Evolutionary conservation across 1,140 invertebrate genomes (phyloP).

Genomic region (Heliothis virescens): DNA sequence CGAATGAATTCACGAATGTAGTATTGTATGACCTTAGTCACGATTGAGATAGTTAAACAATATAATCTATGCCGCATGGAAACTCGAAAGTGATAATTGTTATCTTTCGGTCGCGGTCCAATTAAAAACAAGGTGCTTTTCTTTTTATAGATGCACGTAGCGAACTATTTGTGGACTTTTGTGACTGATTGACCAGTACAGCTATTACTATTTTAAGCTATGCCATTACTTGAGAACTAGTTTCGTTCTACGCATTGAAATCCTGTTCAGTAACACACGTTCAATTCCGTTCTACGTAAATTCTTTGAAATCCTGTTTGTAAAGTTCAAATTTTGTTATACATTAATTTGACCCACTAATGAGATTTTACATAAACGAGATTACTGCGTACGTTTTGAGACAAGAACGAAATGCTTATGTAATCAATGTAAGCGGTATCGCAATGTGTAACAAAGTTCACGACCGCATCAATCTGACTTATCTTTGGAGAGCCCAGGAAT

Average conservation of each 20-base stretch:
- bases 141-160: background rate
- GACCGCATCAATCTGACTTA: background rate
- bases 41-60: conserved; percentile 5
- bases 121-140: conserved; percentile 7
- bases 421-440: background rate
- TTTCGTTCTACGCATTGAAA: background rate
- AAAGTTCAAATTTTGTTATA: background rate
- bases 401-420: conserved; percentile 18
- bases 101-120: conserved; percentile 2
- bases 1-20: background rate
- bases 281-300: background rate
- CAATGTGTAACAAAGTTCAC: conserved; percentile 2
- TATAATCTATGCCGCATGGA: conserved; percentile 5
- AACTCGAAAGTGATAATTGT: conserved; percentile 3
- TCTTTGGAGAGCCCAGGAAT: background rate
- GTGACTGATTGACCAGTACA: background rate
- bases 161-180: background rate
- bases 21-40: conserved; percentile 26
- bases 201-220: background rate
- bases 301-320: background rate
- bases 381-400: background rate
- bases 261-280: background rate
- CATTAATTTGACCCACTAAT: background rate
- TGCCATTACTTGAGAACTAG: background rate
- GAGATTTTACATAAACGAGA: background rate